Conservation (phyloP, 2,888 invertebrate genomes). For the Belgica antarctica region DNA sequence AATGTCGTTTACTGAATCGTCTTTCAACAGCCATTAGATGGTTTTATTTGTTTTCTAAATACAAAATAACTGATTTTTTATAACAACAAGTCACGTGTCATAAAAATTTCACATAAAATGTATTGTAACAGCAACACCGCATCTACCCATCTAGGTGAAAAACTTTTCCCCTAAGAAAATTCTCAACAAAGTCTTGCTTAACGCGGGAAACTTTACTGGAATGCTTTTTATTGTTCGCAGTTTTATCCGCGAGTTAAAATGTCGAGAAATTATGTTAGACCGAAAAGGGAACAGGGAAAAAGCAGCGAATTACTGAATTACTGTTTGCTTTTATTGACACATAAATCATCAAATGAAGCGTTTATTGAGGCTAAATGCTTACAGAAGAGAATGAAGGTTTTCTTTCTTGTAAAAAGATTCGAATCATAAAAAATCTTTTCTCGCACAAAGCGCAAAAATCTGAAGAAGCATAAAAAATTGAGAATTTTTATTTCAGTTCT, state of each 20-base stretch:
- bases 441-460: too few relatives aligned
- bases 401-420: background rate
- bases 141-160: too few relatives aligned
- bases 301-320: too few relatives aligned
- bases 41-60: too few relatives aligned
- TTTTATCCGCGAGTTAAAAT: background rate
- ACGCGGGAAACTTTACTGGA: background rate
- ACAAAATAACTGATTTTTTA: too few relatives aligned
- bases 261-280: slow-evolving; percentile 13
- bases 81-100: too few relatives aligned
- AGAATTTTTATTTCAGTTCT: background rate
- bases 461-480: slow-evolving; percentile 8
- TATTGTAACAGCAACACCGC: too few relatives aligned
- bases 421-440: slow-evolving; percentile 23
- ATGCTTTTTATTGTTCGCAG: slow-evolving; percentile 12
- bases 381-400: background rate
- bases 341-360: slow-evolving; percentile 41
- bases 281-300: too few relatives aligned
- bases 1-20: too few relatives aligned
- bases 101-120: too few relatives aligned
- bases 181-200: background rate
- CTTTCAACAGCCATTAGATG: too few relatives aligned
- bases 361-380: slow-evolving; percentile 36
- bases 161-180: background rate
- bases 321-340: slow-evolving; percentile 37